A percentile compares a stretch with the other conserved stretches of the same genome.
Evolutionary conservation across 2,113 vertebrate species (phyloP).

Genomic region (Petaurus breviceps): DNA sequence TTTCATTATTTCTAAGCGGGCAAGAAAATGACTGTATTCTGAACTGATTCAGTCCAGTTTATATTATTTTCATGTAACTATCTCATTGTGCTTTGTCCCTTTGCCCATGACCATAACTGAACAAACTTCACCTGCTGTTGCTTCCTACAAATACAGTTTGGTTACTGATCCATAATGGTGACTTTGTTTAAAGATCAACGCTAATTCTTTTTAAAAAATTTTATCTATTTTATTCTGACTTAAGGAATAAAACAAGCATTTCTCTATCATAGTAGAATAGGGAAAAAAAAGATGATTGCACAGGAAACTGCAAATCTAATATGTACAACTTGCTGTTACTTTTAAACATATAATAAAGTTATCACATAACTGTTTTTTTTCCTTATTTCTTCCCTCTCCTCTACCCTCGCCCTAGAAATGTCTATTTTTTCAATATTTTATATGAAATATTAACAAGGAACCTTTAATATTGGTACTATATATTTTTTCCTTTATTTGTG

Average conservation of each 20-base stretch:
- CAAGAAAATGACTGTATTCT: not conserved
- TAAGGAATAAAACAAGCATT: too few relatives aligned
- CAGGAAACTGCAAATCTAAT: too few relatives aligned
- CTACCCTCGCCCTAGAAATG: not conserved
- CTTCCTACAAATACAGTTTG: not conserved
- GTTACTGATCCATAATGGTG: not conserved
- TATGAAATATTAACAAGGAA: not conserved
- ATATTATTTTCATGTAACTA: not conserved
- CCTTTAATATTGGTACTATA: not conserved
- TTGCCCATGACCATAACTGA: not conserved
- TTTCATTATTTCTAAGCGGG: not conserved
- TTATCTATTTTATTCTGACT: too few relatives aligned
- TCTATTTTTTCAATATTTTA: not conserved
- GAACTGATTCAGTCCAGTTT: not conserved
- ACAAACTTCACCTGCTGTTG: not conserved
- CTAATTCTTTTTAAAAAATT: too few relatives aligned
- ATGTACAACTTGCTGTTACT: too few relatives aligned
- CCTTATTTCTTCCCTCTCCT: not conserved
- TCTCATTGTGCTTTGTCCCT: fast-evolving
- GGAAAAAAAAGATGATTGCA: too few relatives aligned
- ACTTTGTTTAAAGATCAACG: not conserved
- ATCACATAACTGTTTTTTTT: not conserved
- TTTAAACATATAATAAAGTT: not conserved
- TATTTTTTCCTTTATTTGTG: not conserved
- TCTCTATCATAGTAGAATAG: too few relatives aligned